Conservation (phyloP, 2,797 vertebrate genomes). For the Amblyopsis hoosieri region DNA sequence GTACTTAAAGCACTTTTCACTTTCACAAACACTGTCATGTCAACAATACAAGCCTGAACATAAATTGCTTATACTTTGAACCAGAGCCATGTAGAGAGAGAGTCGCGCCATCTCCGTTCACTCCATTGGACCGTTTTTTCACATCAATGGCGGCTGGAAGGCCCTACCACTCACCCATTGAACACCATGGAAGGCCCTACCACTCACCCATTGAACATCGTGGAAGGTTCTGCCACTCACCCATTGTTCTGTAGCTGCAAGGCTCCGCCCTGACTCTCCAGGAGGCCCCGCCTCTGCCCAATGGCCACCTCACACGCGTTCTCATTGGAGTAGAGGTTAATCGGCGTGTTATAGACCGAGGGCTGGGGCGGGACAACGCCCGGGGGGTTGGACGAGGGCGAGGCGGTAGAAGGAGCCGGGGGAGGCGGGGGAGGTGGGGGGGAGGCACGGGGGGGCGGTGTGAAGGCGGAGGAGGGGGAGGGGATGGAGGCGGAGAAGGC, state of each 20-base stretch:
- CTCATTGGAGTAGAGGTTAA: conserved; percentile 83
- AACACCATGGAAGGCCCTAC: too few species aligned
- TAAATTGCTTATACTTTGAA: too few species aligned
- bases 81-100: too few species aligned
- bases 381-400: conserved; percentile 70
- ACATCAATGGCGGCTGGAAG: too few species aligned
- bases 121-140: too few species aligned
- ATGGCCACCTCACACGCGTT: conserved; percentile 88
- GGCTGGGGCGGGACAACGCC: conserved; percentile 86
- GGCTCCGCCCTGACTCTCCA: conserved; percentile 83
- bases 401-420: conserved; percentile 79
- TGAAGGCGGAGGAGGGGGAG: conserved; percentile 93
- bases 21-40: too few species aligned
- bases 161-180: too few species aligned
- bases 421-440: conserved; percentile 68
- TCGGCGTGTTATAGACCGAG: conserved; percentile 83
- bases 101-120: too few species aligned
- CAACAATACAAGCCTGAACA: too few species aligned
- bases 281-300: conserved; percentile 89
- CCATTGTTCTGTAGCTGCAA: conserved; percentile 88
- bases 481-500: conserved; percentile 88
- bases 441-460: conserved; percentile 77
- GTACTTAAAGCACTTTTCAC: too few species aligned
- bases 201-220: too few species aligned
- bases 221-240: conserved; percentile 79